Conservation (phyloP, 2,113 vertebrate genomes). For the Cichladusa arquata region DNA sequence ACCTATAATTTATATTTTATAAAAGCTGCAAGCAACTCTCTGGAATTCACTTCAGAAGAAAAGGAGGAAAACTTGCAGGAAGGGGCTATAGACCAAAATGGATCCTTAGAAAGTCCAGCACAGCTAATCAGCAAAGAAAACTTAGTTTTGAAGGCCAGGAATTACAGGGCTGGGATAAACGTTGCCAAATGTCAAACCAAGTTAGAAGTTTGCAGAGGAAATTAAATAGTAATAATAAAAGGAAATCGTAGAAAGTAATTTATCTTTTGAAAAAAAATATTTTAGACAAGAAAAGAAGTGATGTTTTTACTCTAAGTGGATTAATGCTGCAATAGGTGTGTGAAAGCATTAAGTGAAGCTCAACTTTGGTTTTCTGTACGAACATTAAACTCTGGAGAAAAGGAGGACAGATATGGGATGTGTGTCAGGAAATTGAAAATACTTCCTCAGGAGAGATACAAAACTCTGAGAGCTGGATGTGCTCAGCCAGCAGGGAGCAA, state of each 20-base stretch:
- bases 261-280: not conserved
- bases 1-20: not conserved
- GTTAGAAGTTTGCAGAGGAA: slow-evolving; percentile 20
- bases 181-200: slow-evolving; percentile 1
- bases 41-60: not conserved
- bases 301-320: not conserved
- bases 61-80: not conserved
- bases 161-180: not conserved
- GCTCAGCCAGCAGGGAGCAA: not conserved
- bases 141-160: not conserved
- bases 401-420: not conserved
- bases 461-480: not conserved
- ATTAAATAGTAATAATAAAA: slow-evolving; percentile 46
- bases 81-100: not conserved
- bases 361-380: not conserved
- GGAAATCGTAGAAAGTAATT: not conserved
- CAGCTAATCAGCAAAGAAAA: slow-evolving; percentile 37
- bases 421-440: slow-evolving; percentile 23
- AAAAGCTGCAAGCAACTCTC: not conserved
- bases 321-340: not conserved
- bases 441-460: not conserved
- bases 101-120: not conserved
- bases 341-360: not conserved
- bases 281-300: not conserved
- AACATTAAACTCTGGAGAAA: not conserved